Conservation (phyloP, 2,888 invertebrate species). For the Physocephala rufipes region DNA sequence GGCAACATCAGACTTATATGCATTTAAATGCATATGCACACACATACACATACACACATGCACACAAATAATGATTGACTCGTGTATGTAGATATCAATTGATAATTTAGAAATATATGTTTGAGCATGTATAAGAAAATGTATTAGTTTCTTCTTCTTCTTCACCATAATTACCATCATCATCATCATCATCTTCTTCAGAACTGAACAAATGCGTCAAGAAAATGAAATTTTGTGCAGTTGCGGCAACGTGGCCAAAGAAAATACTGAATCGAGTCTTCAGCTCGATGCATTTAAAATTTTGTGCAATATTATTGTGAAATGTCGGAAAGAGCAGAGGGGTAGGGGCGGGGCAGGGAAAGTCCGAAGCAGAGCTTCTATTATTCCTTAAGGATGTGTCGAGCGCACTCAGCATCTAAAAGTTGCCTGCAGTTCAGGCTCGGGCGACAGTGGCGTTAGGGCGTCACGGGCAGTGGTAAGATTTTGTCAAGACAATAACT, state of each 20-base stretch:
- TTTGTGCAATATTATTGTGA: conserved; percentile 31
- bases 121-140: background rate
- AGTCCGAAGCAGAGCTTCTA: conserved; percentile 19
- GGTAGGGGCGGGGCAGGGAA: conserved; percentile 21
- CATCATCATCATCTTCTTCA: too few relatives aligned
- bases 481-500: conserved; percentile 30
- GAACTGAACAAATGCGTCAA: conserved; percentile 32
- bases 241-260: conserved; percentile 11
- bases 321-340: too few relatives aligned
- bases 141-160: conserved; percentile 28
- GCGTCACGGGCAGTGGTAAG: background rate
- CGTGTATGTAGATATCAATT: too few relatives aligned
- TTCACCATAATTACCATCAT: too few relatives aligned
- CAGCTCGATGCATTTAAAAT: conserved; percentile 31
- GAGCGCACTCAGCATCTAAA: conserved; percentile 6
- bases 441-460: background rate
- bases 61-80: too few relatives aligned
- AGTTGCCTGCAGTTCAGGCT: background rate
- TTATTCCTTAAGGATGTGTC: conserved; percentile 31
- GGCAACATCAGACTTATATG: too few relatives aligned
- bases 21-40: too few relatives aligned
- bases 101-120: too few relatives aligned
- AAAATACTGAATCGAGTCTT: conserved; percentile 35
- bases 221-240: conserved; percentile 29
- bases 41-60: too few relatives aligned